Evolutionary conservation across 2,797 vertebrate genomes (phyloP), one percentile per base, ranked within the genome.

Genomic region (Gadopsis marmoratus): DNA sequence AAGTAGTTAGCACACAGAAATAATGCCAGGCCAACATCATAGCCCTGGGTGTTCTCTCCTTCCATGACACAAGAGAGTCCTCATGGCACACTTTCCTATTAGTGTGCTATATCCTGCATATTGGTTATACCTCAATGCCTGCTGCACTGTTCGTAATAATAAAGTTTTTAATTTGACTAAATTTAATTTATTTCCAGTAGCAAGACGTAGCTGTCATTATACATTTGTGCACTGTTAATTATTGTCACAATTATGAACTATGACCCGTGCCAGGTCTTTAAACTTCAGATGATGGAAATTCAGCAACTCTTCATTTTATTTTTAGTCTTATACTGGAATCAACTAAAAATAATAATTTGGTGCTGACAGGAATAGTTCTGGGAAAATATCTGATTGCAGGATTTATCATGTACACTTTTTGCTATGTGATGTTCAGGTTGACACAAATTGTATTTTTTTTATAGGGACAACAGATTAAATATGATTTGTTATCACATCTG

Each of bases 321-420:
- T 55, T 48, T 61, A 68, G 29, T 81, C 65, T 74, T 54, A 53
- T 37, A 63, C 74, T 59, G 35, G 14, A 41, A 81, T 77, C 43
- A 77, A 80, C 72, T 59, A 37, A 66, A 45, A 69, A 31, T 4
- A 53, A 68, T 43, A 58, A 47, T 47, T 71, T 45, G 13, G 58
- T 29, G 33, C 21, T 56, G 70, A 29, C n/a, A 61, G 41, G 45
- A 50, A 53, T 41, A 41, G 26, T 12, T 31, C 26, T 17, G 16
- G n/a, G 41, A 56, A 65, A 66, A 69, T 19, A n/a, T 23, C 37
- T 41, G 31, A 60, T 16, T 70, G 48, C 6, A 63, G 17, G 16
- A 31, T 67, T 43, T 26, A 63, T 64, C 4, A 19, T 26, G 51
- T 31, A 29, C 7, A 31, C 43, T 23, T 29, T 68, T 50, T 16